Conservation (phyloP, 2,888 invertebrate genomes). For the Saturnia japonica region DNA sequence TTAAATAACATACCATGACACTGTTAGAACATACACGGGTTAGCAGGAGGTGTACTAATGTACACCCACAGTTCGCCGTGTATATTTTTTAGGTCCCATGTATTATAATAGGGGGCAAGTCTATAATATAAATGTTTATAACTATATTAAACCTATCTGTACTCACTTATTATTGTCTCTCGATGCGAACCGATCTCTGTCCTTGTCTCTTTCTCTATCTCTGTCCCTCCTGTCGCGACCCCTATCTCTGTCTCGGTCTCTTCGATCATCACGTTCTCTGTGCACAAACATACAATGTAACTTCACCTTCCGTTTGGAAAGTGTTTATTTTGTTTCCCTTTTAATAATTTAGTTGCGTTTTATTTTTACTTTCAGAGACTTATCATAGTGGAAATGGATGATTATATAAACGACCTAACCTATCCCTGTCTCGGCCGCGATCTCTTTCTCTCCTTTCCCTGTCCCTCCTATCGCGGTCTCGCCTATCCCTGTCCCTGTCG, state of each 20-base stretch:
- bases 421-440: conserved; percentile 41
- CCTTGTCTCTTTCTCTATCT: conserved; percentile 34
- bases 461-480: conserved; percentile 31
- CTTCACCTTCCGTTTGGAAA: conserved; percentile 12
- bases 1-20: too few relatives aligned
- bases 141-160: too few relatives aligned
- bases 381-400: too few relatives aligned
- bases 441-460: conserved; percentile 35
- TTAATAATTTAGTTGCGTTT: too few relatives aligned
- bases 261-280: conserved; percentile 26
- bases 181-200: conserved; percentile 47
- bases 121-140: too few relatives aligned
- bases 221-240: conserved; percentile 30
- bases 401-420: background rate
- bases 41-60: too few relatives aligned
- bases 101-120: too few relatives aligned
- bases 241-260: conserved; percentile 30
- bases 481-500: conserved; percentile 31
- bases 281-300: background rate
- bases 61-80: too few relatives aligned
- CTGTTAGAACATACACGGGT: too few relatives aligned
- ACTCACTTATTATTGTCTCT: conserved; percentile 50
- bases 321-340: too few relatives aligned
- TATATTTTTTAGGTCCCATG: too few relatives aligned
- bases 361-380: too few relatives aligned